Base-by-base conservation (phyloP, 2,797 vertebrate genomes). In the Scomberomorus guttatus region DNA sequence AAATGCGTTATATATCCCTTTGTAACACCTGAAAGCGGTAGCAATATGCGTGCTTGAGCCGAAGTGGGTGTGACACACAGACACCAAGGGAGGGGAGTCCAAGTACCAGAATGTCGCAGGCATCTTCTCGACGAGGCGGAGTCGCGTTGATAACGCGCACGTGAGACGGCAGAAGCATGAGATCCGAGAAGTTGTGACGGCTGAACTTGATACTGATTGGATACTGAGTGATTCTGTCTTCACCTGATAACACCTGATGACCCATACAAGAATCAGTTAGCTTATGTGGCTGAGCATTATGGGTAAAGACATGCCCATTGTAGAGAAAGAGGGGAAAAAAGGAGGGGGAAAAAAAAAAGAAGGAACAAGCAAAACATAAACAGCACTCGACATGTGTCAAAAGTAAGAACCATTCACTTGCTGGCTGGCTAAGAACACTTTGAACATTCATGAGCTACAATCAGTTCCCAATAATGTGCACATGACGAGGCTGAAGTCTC, bases 351-450 rank as follows among this genome's bases (percentile, higher is more conserved):
- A 4, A 14, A 25, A 64, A 62, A 74, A 50, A 51, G 22, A 74
- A 50, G 67, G 50, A 86, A 76, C 2, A 44, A 83, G 83, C 80
- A 59, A 77, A 73, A 85, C 82, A 86, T 50, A 75, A 83, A 81
- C 72, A 58, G 72, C 80, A 79, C 66, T 77, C 18, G 25, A 62
- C 22, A 52, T 85, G 85, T 75, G 74, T 76, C 55, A 17, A 60
- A 82, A 67, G 77, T 18, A 24, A 75, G 42, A 89, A 76, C 76
- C 82, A 79, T 82, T 90, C 77, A 59, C 82, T 75, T 71, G 85
- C 85, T 89, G 87, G 85, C 85, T 89, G 87, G 84, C 78, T 90
- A 92, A 95, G 93, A 94, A 94, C 93, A 93, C 92, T 92, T 91
- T 82, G 84, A 92, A 90, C 86, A 89, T 88, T 87, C 82, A 60